Percentiles rank a stretch among this genome's conserved stretches.
phyloP scores from a whole-genome alignment of 2,797 vertebrate genomes.

The Microctenopoma stevenorrisi region DNA sequence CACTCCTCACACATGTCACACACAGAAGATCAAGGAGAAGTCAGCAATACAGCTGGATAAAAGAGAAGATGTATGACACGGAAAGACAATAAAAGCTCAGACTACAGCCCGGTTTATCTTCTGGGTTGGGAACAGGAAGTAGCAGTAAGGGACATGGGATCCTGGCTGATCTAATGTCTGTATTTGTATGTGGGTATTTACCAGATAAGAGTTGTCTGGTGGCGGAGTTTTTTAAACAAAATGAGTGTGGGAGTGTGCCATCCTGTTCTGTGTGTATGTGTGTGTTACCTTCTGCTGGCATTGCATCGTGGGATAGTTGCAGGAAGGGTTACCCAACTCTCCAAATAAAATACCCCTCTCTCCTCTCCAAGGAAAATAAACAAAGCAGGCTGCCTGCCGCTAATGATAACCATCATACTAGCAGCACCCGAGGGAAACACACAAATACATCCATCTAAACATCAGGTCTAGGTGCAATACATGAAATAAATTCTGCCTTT shows the following conservation, averaged over 20 bases:
- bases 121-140: slow-evolving; percentile 60
- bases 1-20: background rate
- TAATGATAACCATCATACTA: slow-evolving; percentile 63
- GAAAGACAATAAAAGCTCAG: slow-evolving; percentile 31
- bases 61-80: slow-evolving; percentile 11
- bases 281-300: slow-evolving; percentile 32
- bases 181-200: slow-evolving; percentile 31
- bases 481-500: slow-evolving; percentile 11
- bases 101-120: slow-evolving; percentile 47
- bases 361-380: slow-evolving; percentile 73
- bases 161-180: slow-evolving; percentile 39
- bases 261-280: slow-evolving; percentile 34
- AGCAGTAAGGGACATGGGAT: slow-evolving; percentile 41
- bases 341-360: slow-evolving; percentile 57
- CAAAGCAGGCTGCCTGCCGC: slow-evolving; percentile 43
- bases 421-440: slow-evolving; percentile 45
- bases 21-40: slow-evolving; percentile 9
- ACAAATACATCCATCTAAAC: slow-evolving; percentile 28
- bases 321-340: slow-evolving; percentile 62
- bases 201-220: slow-evolving; percentile 58
- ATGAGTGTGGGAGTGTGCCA: slow-evolving; percentile 44
- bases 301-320: slow-evolving; percentile 68
- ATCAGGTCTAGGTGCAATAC: slow-evolving; percentile 15
- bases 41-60: background rate
- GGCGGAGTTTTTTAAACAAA: slow-evolving; percentile 61